These are phyloP conservation scores for Eupithecia vulgata DNA, from an alignment of 2,888 invertebrate species.

Conservation along the genomic window DNA sequence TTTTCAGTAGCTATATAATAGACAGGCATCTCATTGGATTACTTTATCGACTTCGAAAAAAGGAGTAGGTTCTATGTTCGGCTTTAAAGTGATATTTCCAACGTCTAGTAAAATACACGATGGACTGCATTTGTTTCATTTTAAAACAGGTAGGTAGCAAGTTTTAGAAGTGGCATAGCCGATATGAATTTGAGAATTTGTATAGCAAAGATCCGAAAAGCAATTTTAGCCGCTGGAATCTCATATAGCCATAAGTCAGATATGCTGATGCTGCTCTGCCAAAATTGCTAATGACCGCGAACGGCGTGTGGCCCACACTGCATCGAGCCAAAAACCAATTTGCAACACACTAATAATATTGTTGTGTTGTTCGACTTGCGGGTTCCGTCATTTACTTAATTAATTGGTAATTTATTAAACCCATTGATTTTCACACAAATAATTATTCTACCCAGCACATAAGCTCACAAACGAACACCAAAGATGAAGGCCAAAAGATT, in stretches of 20 bases:
- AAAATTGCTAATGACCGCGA: conserved; percentile 81
- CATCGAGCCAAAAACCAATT: conserved; percentile 82
- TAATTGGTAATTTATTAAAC: conserved; percentile 13
- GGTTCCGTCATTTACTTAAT: conserved; percentile 32
- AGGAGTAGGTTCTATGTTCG: no score
- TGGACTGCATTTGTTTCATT: neutral
- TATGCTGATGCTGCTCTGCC: conserved; percentile 69
- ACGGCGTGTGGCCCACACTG: conserved; percentile 69
- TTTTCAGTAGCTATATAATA: neutral
- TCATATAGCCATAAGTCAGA: conserved; percentile 74
- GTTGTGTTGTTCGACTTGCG: conserved; percentile 54
- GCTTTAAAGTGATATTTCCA: neutral
- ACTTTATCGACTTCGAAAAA: no score
- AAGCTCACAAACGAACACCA: neutral
- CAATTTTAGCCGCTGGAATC: conserved; percentile 54
- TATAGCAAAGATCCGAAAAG: conserved; percentile 40
- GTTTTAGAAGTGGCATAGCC: neutral
- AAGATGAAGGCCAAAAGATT: neutral
- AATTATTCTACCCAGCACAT: neutral
- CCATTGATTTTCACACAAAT: neutral
- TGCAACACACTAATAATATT: conserved; percentile 73
- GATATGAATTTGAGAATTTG: conserved; percentile 15
- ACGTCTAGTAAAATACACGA: neutral
- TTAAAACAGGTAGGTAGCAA: neutral
- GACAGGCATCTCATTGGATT: no score